These are phyloP conservation scores for Anaspis maculata DNA, from an alignment of 2,888 invertebrate species.

Conservation along the genomic window DNA sequence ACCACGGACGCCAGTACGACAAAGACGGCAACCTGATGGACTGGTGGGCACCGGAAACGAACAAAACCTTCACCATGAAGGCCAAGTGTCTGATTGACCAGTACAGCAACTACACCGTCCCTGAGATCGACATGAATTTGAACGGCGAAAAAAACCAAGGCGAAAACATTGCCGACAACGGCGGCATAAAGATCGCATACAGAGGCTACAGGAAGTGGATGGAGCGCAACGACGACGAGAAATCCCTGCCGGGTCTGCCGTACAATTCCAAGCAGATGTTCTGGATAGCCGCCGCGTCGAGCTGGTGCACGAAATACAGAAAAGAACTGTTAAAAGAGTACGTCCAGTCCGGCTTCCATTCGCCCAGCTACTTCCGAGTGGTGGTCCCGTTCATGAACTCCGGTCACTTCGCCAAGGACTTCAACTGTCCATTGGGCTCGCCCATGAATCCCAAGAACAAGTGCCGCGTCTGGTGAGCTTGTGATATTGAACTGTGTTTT, in stretches of 20 bases:
- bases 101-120: constrained; percentile 75
- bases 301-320: constrained; percentile 78
- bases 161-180: constrained; percentile 91
- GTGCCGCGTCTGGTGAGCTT: constrained; percentile 50
- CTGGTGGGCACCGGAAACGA: constrained; percentile 80
- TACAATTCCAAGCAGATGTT: constrained; percentile 62
- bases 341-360: constrained; percentile 69
- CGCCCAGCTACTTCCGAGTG: constrained; percentile 43
- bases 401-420: constrained; percentile 50
- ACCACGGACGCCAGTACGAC: constrained; percentile 78
- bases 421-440: constrained; percentile 48
- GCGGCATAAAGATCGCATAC: constrained; percentile 84
- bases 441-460: constrained; percentile 53
- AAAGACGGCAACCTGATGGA: constrained; percentile 76
- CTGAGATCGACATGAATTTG: constrained; percentile 64
- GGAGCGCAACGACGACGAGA: constrained; percentile 50
- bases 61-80: constrained; percentile 64
- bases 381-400: constrained; percentile 52
- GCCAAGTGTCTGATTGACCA: constrained; percentile 82
- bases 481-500: too few species aligned
- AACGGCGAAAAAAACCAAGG: constrained; percentile 86
- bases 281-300: constrained; percentile 74
- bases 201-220: constrained; percentile 70
- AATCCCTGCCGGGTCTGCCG: constrained; percentile 55
- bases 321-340: constrained; percentile 57